Percentiles rank a stretch among this genome's conserved stretches.
phyloP scores from a whole-genome alignment of 92 coral and sea anemone species.

The Porites divaricata region DNA sequence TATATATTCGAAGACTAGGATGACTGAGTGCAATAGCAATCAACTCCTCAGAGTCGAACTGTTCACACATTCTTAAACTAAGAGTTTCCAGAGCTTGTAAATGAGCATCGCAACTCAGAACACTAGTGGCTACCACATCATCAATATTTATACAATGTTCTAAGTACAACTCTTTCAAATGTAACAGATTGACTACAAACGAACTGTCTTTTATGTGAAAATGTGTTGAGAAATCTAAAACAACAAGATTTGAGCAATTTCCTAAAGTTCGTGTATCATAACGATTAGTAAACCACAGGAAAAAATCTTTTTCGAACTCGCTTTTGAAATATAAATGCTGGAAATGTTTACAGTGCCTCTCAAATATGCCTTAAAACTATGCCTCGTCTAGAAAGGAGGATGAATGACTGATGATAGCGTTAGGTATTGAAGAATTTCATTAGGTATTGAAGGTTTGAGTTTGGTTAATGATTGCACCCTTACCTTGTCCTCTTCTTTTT shows the following conservation, averaged over 20 bases:
- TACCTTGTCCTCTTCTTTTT: too few relatives aligned
- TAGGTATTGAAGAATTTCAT: too few relatives aligned
- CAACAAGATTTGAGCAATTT: conserved; percentile 29
- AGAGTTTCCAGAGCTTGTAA: conserved; percentile 34
- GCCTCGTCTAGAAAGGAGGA: background rate
- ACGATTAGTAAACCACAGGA: background rate
- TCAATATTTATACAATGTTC: too few relatives aligned
- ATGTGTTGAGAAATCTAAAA: conserved; percentile 44
- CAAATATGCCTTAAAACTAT: conserved; percentile 29
- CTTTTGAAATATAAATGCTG: conserved; percentile 36
- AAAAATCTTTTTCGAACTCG: conserved; percentile 16
- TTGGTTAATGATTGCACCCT: too few relatives aligned
- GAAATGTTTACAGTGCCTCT: conserved; percentile 35
- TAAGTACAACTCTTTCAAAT: too few relatives aligned
- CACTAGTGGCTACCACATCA: background rate
- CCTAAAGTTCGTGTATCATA: conserved; percentile 34
- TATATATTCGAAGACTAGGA: conserved; percentile 19
- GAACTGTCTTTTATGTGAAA: background rate
- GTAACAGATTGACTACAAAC: too few relatives aligned
- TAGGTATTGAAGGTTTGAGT: too few relatives aligned
- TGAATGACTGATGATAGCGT: too few relatives aligned
- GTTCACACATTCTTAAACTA: conserved; percentile 40
- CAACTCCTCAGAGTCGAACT: conserved; percentile 40
- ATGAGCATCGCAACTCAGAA: conserved; percentile 17
- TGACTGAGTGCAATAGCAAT: conserved; percentile 23